These are phyloP conservation scores for Herpetotheres cachinnans DNA, from an alignment of 2,113 vertebrate species.

Conservation along the genomic window DNA sequence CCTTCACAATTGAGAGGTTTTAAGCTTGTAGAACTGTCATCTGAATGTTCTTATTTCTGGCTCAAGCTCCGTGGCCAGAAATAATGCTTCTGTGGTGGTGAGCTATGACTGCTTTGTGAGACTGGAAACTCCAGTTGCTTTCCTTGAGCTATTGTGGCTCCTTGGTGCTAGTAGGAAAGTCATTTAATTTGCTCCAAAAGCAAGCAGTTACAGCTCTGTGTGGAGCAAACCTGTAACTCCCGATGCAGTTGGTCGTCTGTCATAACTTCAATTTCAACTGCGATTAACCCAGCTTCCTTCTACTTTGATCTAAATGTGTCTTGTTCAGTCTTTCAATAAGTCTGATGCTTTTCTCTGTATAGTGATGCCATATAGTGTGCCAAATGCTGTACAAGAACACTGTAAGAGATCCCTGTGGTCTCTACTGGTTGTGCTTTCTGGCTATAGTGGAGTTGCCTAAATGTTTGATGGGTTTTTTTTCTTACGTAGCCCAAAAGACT, in stretches of 20 bases:
- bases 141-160: not conserved
- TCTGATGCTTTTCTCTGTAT: not conserved
- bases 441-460: not conserved
- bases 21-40: not conserved
- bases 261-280: not conserved
- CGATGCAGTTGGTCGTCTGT: not conserved
- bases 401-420: not conserved
- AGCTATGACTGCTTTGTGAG: not conserved
- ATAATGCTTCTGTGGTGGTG: not conserved
- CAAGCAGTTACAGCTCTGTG: not conserved
- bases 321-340: not conserved
- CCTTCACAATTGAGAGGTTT: not conserved
- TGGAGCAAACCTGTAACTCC: not conserved
- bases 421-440: not conserved
- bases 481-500: not conserved
- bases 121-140: not conserved
- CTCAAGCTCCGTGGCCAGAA: not conserved
- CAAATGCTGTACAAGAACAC: not conserved
- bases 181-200: not conserved
- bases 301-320: not conserved
- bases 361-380: not conserved
- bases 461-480: not conserved
- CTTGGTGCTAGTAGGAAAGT: not conserved
- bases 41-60: constrained; percentile 37
- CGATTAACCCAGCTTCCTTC: not conserved